phyloP scores from a whole-genome alignment of 2,888 invertebrate species.

The Ellobium chinense region DNA sequence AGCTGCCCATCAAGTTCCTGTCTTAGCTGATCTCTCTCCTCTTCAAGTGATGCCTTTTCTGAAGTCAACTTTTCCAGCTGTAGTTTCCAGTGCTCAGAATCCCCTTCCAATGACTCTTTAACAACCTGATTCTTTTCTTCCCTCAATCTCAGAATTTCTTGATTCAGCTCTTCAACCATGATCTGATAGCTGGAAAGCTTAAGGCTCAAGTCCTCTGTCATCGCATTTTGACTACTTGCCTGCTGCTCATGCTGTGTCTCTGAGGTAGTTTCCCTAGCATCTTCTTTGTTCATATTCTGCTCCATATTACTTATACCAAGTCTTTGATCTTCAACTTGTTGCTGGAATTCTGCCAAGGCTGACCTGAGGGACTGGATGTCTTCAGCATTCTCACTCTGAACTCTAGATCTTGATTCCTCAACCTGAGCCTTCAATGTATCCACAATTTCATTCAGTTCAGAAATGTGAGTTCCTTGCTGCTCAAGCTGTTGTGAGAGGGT shows the following conservation, averaged over 20 bases:
- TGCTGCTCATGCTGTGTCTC: no score
- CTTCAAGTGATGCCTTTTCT: constrained; percentile 58
- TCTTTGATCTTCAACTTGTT: constrained; percentile 40
- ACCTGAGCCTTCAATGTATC: constrained; percentile 37
- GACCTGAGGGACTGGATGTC: constrained; percentile 49
- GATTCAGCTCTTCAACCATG: constrained; percentile 36
- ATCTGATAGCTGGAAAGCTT: constrained; percentile 24
- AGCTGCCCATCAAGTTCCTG: constrained; percentile 42
- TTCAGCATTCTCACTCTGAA: constrained; percentile 44
- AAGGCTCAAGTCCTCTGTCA: constrained; percentile 18
- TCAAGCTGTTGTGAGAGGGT: constrained; percentile 18
- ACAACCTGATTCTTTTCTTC: constrained; percentile 42
- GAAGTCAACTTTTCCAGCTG: constrained; percentile 56
- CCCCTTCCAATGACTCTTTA: constrained; percentile 42
- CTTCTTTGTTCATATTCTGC: not conserved
- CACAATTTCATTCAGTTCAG: constrained; percentile 29
- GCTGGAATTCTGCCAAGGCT: constrained; percentile 45
- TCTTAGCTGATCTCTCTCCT: constrained; percentile 54
- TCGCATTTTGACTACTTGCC: not conserved
- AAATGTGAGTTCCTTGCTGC: constrained; percentile 21
- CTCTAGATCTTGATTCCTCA: constrained; percentile 12
- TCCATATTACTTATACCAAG: constrained; percentile 20
- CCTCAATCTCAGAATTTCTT: constrained; percentile 44
- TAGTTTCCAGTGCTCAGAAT: constrained; percentile 56
- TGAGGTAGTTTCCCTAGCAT: constrained; percentile 11